A percentile compares a stretch with the other conserved stretches of the same genome.
Evolutionary conservation across 1,140 invertebrate genomes (phyloP).

Genomic region (Musca domestica): DNA sequence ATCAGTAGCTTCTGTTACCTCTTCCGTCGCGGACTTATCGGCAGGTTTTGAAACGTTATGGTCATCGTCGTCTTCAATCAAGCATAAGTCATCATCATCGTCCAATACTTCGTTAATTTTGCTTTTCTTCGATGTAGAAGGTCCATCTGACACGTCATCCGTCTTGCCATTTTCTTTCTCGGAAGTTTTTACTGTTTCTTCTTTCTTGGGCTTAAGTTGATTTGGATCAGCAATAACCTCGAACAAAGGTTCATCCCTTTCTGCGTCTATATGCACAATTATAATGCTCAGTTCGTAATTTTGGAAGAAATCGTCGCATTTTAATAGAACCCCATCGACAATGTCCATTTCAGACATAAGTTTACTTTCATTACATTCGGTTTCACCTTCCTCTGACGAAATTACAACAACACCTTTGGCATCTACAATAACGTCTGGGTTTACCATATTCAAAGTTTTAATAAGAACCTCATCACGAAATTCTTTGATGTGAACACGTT

Average conservation of each 20-base stretch:
- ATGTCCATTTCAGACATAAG: constrained; percentile 75
- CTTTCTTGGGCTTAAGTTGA: constrained; percentile 61
- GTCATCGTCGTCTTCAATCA: constrained; percentile 45
- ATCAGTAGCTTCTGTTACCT: constrained; percentile 18
- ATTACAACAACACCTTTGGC: constrained; percentile 81
- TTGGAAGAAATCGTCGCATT: constrained; percentile 86
- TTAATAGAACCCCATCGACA: constrained; percentile 78
- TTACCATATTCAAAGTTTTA: constrained; percentile 84
- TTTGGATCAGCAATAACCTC: constrained; percentile 66
- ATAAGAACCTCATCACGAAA: constrained; percentile 85
- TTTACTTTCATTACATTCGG: constrained; percentile 83
- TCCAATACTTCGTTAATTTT: constrained; percentile 37
- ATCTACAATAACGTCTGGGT: constrained; percentile 89
- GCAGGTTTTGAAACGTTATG: not conserved
- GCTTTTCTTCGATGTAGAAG: constrained; percentile 43
- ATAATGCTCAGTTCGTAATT: constrained; percentile 73
- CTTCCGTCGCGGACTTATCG: not conserved
- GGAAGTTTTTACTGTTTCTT: constrained; percentile 4
- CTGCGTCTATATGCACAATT: constrained; percentile 61
- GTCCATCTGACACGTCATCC: constrained; percentile 34
- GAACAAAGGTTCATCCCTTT: constrained; percentile 60
- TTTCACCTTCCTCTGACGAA: constrained; percentile 93
- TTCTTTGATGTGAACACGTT: constrained; percentile 77
- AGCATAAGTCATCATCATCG: constrained; percentile 53
- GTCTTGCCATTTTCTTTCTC: constrained; percentile 54